Evolutionary conservation across 2,113 vertebrate species (phyloP).

Genomic region (Grus americana): DNA sequence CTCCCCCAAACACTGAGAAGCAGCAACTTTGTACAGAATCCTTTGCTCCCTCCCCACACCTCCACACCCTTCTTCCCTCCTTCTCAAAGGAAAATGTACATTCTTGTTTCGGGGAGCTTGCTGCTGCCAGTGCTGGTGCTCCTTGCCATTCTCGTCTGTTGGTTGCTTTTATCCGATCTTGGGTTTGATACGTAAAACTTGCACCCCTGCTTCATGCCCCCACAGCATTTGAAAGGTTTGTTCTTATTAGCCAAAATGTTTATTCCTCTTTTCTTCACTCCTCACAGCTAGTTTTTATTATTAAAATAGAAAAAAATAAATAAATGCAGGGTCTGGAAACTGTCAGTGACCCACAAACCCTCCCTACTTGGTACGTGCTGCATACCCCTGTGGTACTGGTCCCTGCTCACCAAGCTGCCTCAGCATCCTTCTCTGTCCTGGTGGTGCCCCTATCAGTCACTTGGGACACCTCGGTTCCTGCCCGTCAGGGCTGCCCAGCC

Average conservation of each 20-base stretch:
- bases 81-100: accelerated
- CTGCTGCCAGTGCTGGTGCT: background rate
- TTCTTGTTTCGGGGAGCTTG: background rate
- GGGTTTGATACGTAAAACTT: background rate
- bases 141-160: accelerated
- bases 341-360: background rate
- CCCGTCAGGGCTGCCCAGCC: background rate
- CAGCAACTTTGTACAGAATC: background rate
- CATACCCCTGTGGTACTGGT: background rate
- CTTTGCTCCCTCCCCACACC: background rate
- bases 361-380: accelerated
- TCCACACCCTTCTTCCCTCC: background rate
- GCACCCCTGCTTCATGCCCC: background rate
- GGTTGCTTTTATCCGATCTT: background rate
- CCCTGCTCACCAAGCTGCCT: background rate
- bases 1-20: background rate
- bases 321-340: background rate
- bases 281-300: background rate
- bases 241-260: background rate
- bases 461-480: background rate
- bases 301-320: background rate
- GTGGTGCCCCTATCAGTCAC: background rate
- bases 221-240: background rate
- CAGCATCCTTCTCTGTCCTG: background rate
- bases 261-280: background rate